Evolutionary conservation across 1,140 invertebrate genomes (phyloP), one percentile per base, ranked within the genome.

Genomic region (Pseudomyrmex gracilis): DNA sequence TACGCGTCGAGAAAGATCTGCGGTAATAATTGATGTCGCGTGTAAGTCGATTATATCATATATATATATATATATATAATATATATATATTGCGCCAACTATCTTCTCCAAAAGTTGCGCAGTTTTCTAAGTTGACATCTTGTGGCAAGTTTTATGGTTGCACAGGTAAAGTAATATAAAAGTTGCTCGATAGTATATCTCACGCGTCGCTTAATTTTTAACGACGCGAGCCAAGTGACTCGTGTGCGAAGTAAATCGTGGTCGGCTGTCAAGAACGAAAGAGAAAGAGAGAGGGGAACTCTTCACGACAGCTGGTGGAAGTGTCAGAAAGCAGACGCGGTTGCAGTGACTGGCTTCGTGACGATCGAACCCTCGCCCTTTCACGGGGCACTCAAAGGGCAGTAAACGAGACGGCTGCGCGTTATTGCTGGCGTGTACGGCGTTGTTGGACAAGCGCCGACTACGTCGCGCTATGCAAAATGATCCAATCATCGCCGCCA

Each of bases 391-490:
- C 80, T 68, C 86, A 83, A 86, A 87, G 85, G 85, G 83, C 66
- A 77, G 67, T 64, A 68, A 77, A 68, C 66, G 70, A 71, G 78
- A 60, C 60, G 78, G 78, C 57, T 45, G 66, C 45, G 70, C 78
- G 78, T 82, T 87, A 85, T 87, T 87, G 86, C 86, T 74, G 71
- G 67, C 80, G 20, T 86, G 85, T 83, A 78, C 73, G 80, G 53
- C 22, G 76, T 80, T 80, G 76, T 80, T 70, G 66, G 66, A 80
- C 76, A 80, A 80, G 76, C 76, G 45, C 8, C 64, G 76, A 71
- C 76, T 71, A 80, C 76, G 66, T 71, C 66, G 55, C 76, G 66
- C 76, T 80, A 80, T 80, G 67, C 76, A 80, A 80, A 80, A 80
- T 71, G 76, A 80, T 80, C 76, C 76, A 71, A 80, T 80, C 76